Evolutionary conservation across 64 coral and sea anemone genomes (phyloP), one percentile per base, ranked within the genome.

Genomic region (Actinia tenebrosa): DNA sequence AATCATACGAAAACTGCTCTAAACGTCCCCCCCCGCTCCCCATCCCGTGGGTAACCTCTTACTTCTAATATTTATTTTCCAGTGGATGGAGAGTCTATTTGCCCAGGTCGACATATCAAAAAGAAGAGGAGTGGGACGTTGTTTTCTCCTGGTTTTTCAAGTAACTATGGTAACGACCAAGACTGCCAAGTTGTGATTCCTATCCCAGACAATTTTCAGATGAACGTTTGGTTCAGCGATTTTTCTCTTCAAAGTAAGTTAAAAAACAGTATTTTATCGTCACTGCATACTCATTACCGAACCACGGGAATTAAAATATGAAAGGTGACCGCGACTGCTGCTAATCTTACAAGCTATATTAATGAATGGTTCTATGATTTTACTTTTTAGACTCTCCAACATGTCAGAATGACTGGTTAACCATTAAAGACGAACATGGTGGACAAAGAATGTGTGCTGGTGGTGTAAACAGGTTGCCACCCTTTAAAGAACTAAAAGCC

Each of bases 161-260:
- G 45, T 19, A 71, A 61, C 17, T 94, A 94, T 23, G 64, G 56
- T 23, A 37, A 60, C 53, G 87, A 94, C 79, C 53, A 55, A 18
- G 42, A 62, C 53, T 94, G 93, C 66, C 84, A 68, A 56, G n/a
- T 94, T 3, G 90, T 83, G 4, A 56, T 94, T 20, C 58, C 89
- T 15, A 80, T 94, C 54, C 93, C 81, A 27, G 86, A 89, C 16
- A 94, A 94, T 60, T 90, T 82, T 60, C 83, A 94, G 71, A 82
- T 87, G 56, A 71, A 87, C 20, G 79, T 94, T 7, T 88, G 78
- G 79, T 91, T 87, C 80, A 50, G 83, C 46, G 62, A 80, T 27
- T 87, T 90, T 78, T 77, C 78, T 20, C 50, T 94, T 4, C 85
- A 94, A 77, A 84, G 93, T 94, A 86, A 91, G 93, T 37, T 37